These are phyloP conservation scores for Mareca penelope DNA, from an alignment of 2,797 vertebrate genomes.

Conservation along the genomic window DNA sequence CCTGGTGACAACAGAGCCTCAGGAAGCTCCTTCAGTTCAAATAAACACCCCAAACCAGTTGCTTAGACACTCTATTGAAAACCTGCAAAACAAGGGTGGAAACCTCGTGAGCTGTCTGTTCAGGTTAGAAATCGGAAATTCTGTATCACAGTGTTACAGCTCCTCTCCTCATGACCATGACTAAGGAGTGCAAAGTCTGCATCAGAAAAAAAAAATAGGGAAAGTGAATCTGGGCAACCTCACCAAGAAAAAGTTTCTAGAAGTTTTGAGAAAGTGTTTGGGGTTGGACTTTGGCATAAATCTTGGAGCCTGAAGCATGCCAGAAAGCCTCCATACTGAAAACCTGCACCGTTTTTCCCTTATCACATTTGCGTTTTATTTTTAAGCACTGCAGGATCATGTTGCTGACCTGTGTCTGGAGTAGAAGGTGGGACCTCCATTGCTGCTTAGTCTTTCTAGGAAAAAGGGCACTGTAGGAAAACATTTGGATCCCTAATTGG, in stretches of 20 bases:
- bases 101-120: slow-evolving; percentile 40
- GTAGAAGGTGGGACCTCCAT: slow-evolving; percentile 20
- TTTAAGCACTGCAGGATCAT: neutral
- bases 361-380: neutral
- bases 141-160: slow-evolving; percentile 28
- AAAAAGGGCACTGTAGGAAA: slow-evolving; percentile 57
- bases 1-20: neutral
- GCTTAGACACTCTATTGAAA: slow-evolving; percentile 54
- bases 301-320: neutral
- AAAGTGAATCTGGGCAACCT: neutral
- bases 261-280: neutral
- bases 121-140: slow-evolving; percentile 62
- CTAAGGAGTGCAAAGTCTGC: slow-evolving; percentile 24
- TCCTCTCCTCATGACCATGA: slow-evolving; percentile 53
- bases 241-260: neutral
- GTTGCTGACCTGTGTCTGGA: neutral
- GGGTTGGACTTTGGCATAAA: neutral
- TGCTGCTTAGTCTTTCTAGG: slow-evolving; percentile 72
- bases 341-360: neutral
- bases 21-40: slow-evolving; percentile 42
- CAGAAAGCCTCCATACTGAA: neutral
- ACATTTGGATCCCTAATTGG: slow-evolving; percentile 67
- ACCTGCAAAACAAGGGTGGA: slow-evolving; percentile 72
- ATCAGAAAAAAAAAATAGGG: neutral
- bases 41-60: slow-evolving; percentile 51